phyloP scores from a whole-genome alignment of 2,797 vertebrate genomes.

The Periophthalmus magnuspinnatus region DNA sequence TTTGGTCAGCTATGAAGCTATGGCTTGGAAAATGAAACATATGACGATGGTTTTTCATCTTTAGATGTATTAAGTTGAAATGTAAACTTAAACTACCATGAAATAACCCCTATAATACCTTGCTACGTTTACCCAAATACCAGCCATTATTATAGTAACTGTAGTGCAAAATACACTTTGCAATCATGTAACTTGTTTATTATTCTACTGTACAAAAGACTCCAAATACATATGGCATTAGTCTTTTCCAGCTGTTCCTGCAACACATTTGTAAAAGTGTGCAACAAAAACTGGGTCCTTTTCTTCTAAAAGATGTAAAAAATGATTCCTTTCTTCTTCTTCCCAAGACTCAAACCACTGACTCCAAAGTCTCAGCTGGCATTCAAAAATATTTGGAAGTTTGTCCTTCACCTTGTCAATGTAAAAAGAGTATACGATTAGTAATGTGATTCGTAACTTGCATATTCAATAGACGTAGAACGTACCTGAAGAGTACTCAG shows the following conservation, averaged over 20 bases:
- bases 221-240: slow-evolving; percentile 42
- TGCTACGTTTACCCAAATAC: background rate
- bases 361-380: slow-evolving; percentile 89
- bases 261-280: slow-evolving; percentile 83
- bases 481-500: slow-evolving; percentile 83
- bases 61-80: too few relatives aligned
- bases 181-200: background rate
- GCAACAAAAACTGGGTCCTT: slow-evolving; percentile 80
- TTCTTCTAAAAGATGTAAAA: slow-evolving; percentile 83
- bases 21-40: background rate
- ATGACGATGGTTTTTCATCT: too few relatives aligned
- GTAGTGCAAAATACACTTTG: background rate
- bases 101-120: background rate
- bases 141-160: too few relatives aligned
- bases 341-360: slow-evolving; percentile 93
- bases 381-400: slow-evolving; percentile 88
- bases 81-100: too few relatives aligned
- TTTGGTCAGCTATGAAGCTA: background rate
- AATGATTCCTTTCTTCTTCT: slow-evolving; percentile 86
- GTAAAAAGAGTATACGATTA: background rate
- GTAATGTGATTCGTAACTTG: background rate
- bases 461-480: background rate
- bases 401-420: slow-evolving; percentile 76
- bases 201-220: background rate
- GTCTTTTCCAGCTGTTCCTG: slow-evolving; percentile 81